phyloP scores from a whole-genome alignment of 1,140 invertebrate genomes.

The Atta cephalotes region DNA sequence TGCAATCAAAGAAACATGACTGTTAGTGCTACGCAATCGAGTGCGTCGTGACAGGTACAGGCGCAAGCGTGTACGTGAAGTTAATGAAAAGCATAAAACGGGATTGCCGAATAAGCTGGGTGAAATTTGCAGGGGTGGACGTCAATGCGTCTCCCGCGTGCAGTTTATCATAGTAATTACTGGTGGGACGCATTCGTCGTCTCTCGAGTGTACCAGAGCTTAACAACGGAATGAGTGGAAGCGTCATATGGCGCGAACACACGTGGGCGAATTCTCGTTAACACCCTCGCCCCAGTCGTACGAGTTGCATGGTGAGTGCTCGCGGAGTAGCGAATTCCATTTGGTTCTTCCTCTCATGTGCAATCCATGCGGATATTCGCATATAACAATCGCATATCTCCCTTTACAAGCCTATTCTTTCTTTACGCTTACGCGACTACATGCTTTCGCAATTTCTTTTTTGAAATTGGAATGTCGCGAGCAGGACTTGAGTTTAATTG shows the following conservation, averaged over 20 bases:
- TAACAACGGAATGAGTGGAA: slow-evolving; percentile 75
- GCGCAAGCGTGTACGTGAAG: background rate
- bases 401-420: background rate
- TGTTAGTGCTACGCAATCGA: slow-evolving; percentile 10
- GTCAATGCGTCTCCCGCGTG: slow-evolving; percentile 64
- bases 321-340: slow-evolving; percentile 72
- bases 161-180: slow-evolving; percentile 83
- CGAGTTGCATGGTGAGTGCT: slow-evolving; percentile 75
- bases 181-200: slow-evolving; percentile 71
- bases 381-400: slow-evolving; percentile 12
- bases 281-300: slow-evolving; percentile 77
- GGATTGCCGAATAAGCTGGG: slow-evolving; percentile 46
- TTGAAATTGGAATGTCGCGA: slow-evolving; percentile 77
- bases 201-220: slow-evolving; percentile 69
- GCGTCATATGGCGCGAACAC: slow-evolving; percentile 80
- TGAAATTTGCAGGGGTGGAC: slow-evolving; percentile 63
- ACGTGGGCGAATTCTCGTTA: slow-evolving; percentile 80
- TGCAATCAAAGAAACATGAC: slow-evolving; percentile 76
- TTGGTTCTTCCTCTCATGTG: slow-evolving; percentile 11
- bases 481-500: slow-evolving; percentile 69
- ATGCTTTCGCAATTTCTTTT: slow-evolving; percentile 73
- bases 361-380: slow-evolving; percentile 2
- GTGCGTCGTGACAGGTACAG: background rate
- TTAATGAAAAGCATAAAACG: slow-evolving; percentile 42
- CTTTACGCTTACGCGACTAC: slow-evolving; percentile 40